Conservation (phyloP, 2,888 invertebrate species). For the Phlogophora meticulosa region DNA sequence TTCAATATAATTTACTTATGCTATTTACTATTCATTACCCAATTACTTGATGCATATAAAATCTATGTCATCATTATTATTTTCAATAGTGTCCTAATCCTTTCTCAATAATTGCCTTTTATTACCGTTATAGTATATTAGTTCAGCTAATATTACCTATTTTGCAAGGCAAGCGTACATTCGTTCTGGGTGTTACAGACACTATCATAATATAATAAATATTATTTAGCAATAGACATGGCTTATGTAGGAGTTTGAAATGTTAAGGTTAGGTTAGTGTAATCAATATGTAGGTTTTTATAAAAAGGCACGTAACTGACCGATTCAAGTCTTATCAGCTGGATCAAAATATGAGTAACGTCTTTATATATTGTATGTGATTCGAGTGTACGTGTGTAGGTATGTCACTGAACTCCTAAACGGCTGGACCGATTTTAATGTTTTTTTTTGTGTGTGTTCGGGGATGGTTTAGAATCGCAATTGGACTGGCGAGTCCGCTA, state of each 20-base stretch:
- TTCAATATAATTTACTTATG: conserved; percentile 22
- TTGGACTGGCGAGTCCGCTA: too few relatives aligned
- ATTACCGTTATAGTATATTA: background rate
- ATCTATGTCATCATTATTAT: conserved; percentile 12
- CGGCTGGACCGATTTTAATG: too few relatives aligned
- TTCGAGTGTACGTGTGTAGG: too few relatives aligned
- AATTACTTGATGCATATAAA: conserved; percentile 5
- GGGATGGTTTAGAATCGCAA: too few relatives aligned
- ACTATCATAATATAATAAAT: too few relatives aligned
- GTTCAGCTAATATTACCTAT: conserved; percentile 1
- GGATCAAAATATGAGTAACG: background rate
- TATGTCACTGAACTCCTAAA: too few relatives aligned
- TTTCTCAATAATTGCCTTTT: conserved; percentile 8
- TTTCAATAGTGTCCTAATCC: background rate
- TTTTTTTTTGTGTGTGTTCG: too few relatives aligned
- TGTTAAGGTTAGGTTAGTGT: conserved; percentile 16
- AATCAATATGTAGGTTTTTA: conserved; percentile 19
- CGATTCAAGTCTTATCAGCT: background rate
- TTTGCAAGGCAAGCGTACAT: conserved; percentile 25
- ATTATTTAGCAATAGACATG: conserved; percentile 12
- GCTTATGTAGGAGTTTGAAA: conserved; percentile 24
- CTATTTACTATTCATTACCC: conserved; percentile 15
- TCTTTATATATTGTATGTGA: too few relatives aligned
- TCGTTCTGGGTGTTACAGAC: background rate
- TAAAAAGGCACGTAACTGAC: background rate